Conservation (phyloP, 1,140 invertebrate genomes). For the Halotydeus destructor region DNA sequence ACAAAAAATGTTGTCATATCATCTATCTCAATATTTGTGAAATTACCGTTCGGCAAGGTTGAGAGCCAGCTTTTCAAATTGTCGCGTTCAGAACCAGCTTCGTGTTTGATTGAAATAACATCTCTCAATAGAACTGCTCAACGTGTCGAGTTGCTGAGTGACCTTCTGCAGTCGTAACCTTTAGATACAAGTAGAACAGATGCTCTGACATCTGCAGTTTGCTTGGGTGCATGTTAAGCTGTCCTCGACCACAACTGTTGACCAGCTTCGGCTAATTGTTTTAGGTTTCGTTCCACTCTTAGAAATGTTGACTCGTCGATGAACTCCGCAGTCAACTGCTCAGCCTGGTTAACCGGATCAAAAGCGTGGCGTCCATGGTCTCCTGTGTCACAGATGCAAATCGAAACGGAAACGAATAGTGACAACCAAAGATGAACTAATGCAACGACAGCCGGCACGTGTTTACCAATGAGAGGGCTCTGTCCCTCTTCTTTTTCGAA, state of each 20-base stretch:
- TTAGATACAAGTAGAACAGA: conserved; percentile 75
- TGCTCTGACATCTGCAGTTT: conserved; percentile 68
- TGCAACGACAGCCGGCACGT: too few species aligned
- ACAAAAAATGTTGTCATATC: conserved; percentile 4
- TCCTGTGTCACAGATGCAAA: too few species aligned
- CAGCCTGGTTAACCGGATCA: conserved; percentile 66
- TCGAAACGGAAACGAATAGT: too few species aligned
- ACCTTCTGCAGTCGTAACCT: conserved; percentile 82
- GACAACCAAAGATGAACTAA: too few species aligned
- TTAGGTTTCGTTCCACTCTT: conserved; percentile 63
- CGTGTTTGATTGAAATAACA: conserved; percentile 14
- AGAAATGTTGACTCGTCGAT: conserved; percentile 49
- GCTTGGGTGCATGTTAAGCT: conserved; percentile 36
- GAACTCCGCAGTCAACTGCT: conserved; percentile 66
- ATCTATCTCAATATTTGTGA: not conserved
- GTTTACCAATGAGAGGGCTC: too few species aligned
- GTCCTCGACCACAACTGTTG: conserved; percentile 66
- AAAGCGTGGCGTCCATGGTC: conserved; percentile 22
- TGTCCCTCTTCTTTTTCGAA: too few species aligned
- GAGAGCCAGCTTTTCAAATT: conserved; percentile 16
- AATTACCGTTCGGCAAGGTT: conserved; percentile 17
- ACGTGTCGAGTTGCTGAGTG: conserved; percentile 63
- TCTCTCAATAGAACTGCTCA: conserved; percentile 31
- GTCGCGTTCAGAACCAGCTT: conserved; percentile 15
- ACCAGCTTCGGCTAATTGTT: conserved; percentile 74